Conservation (phyloP, 2,797 vertebrate genomes). For the Pygocentrus nattereri region DNA sequence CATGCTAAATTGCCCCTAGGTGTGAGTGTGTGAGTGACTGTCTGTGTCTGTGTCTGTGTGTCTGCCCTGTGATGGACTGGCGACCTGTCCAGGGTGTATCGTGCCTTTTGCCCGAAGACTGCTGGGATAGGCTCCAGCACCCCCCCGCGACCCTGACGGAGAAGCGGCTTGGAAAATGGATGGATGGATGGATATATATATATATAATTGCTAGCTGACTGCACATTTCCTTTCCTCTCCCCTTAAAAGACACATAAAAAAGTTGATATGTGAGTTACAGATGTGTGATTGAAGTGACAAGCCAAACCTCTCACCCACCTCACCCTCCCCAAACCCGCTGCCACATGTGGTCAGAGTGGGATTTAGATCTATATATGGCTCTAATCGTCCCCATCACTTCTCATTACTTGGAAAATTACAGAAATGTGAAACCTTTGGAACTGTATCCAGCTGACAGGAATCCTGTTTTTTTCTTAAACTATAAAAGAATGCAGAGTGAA, state of each 20-base stretch:
- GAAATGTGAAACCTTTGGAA: constrained; percentile 59
- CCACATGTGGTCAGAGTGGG: constrained; percentile 55
- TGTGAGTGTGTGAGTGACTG: too few species aligned
- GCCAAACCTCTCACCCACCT: constrained; percentile 60
- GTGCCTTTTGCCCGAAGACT: too few species aligned
- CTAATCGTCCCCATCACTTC: constrained; percentile 55
- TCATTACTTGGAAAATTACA: constrained; percentile 65
- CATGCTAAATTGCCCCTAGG: too few species aligned
- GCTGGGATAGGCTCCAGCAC: too few species aligned
- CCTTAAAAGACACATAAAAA: constrained; percentile 24
- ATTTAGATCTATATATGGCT: constrained; percentile 60
- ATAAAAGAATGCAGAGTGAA: constrained; percentile 58
- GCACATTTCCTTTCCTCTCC: constrained; percentile 25
- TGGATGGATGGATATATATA: too few species aligned
- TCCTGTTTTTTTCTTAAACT: constrained; percentile 53
- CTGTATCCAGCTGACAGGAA: constrained; percentile 58
- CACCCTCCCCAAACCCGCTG: constrained; percentile 3
- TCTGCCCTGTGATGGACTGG: too few species aligned
- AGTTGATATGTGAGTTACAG: constrained; percentile 50
- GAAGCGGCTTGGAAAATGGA: too few species aligned
- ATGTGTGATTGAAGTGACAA: constrained; percentile 64
- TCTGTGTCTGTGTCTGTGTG: too few species aligned
- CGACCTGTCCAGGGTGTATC: too few species aligned
- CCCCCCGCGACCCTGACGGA: too few species aligned
- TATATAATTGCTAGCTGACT: constrained; percentile 37